phyloP scores from a whole-genome alignment of 2,113 vertebrate genomes.

The Pelobates fuscus region DNA sequence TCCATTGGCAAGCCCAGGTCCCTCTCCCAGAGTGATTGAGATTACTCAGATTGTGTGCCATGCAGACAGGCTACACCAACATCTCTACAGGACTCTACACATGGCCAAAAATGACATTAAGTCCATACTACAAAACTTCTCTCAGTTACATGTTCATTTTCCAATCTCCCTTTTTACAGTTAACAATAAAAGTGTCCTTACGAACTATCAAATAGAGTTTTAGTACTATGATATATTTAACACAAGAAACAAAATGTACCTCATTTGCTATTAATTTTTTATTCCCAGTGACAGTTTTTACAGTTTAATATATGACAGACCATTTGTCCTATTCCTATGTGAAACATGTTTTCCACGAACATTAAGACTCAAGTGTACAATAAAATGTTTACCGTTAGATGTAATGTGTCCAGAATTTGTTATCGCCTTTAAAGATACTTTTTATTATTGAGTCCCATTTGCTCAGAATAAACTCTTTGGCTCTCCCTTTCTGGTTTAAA shows the following conservation, averaged over 20 bases:
- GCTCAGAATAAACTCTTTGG: constrained; percentile 11
- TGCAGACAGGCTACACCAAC: too few relatives aligned
- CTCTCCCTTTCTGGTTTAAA: too few relatives aligned
- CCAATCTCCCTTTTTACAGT: not conserved
- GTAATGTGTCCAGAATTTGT: not conserved
- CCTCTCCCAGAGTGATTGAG: too few relatives aligned
- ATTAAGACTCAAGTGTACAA: constrained; percentile 9
- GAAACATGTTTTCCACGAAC: constrained; percentile 22
- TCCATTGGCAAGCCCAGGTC: too few relatives aligned
- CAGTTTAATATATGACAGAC: constrained; percentile 7
- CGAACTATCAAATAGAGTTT: constrained; percentile 1
- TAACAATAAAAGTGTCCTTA: too few relatives aligned
- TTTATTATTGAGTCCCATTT: not conserved
- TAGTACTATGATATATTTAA: not conserved
- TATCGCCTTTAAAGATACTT: not conserved
- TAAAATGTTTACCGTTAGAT: constrained; percentile 19
- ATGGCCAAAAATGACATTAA: not conserved
- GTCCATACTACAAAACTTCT: not conserved
- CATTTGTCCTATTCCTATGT: constrained; percentile 12
- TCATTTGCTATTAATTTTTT: constrained; percentile 10
- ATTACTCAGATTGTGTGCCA: too few relatives aligned
- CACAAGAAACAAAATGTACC: constrained; percentile 13
- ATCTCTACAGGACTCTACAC: too few relatives aligned
- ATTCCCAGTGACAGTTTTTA: constrained; percentile 10
- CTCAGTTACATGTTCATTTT: not conserved